These are phyloP conservation scores for Leucophenga maculata DNA, from an alignment of 2,888 invertebrate species.

Conservation along the genomic window DNA sequence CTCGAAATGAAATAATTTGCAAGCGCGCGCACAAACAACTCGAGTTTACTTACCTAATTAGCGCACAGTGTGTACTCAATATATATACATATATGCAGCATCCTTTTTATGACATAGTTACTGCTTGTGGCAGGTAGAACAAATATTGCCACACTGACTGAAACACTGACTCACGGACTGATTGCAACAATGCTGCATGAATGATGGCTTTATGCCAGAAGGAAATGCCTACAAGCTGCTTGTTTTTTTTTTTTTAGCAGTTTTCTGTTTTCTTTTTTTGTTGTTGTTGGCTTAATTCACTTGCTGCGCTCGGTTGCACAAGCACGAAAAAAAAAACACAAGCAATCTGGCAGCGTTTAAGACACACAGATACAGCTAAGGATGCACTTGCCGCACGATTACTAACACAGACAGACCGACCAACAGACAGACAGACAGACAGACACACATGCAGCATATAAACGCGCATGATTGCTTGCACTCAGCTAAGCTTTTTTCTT, in stretches of 20 bases:
- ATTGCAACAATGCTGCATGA: conserved; percentile 8
- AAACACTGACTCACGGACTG: conserved; percentile 15
- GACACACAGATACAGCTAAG: conserved; percentile 25
- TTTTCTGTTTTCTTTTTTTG: conserved; percentile 13
- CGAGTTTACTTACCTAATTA: conserved; percentile 40
- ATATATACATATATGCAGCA: too few relatives aligned
- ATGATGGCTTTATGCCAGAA: background rate
- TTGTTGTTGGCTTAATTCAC: conserved; percentile 13
- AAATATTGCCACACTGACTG: background rate
- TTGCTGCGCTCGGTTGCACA: conserved; percentile 22
- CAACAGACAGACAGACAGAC: conserved; percentile 2
- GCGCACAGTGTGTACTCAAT: background rate
- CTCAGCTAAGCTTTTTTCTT: conserved; percentile 29
- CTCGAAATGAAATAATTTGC: conserved; percentile 11
- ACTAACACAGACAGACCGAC: conserved; percentile 20
- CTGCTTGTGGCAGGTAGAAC: too few relatives aligned
- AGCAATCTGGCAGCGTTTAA: conserved; percentile 48
- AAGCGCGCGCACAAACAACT: conserved; percentile 26
- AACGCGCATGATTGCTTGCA: background rate
- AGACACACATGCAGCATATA: conserved; percentile 12
- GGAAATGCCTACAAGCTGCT: background rate
- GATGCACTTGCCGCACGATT: conserved; percentile 29
- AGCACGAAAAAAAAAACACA: conserved; percentile 14
- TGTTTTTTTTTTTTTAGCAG: background rate
- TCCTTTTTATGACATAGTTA: too few relatives aligned